Conservation (phyloP, 2,797 vertebrate genomes). For the Myotis findleyi region DNA sequence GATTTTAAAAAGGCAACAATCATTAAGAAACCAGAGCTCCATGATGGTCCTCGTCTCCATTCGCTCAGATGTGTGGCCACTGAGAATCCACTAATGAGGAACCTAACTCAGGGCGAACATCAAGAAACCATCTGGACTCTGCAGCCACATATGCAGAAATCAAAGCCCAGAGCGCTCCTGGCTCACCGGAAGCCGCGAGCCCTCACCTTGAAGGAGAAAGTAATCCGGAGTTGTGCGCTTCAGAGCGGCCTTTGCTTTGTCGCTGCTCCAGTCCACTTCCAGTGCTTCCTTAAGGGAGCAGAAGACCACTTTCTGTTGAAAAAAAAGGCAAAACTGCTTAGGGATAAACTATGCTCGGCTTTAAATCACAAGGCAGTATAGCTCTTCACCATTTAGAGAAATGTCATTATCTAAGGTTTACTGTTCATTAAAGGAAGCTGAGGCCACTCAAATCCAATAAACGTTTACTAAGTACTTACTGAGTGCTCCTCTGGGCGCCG, state of each 20-base stretch:
- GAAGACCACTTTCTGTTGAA: constrained; percentile 86
- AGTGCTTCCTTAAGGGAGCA: constrained; percentile 93
- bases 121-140: not conserved
- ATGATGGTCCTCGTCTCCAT: no score
- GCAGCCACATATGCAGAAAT: not conserved
- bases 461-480: not conserved
- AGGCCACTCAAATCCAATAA: not conserved
- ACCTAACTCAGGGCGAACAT: not conserved
- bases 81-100: not conserved
- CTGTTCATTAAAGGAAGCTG: not conserved
- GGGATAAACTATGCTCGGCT: not conserved
- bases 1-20: not conserved
- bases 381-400: not conserved
- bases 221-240: constrained; percentile 92
- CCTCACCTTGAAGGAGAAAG: constrained; percentile 94
- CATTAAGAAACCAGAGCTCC: not conserved
- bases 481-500: not conserved
- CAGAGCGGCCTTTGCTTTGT: constrained; percentile 90
- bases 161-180: accelerated
- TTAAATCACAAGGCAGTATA: not conserved
- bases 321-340: constrained; percentile 55
- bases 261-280: constrained; percentile 92
- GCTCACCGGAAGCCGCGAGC: accelerated
- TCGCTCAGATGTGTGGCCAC: not conserved
- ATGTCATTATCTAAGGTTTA: not conserved